Evolutionary conservation across 1,140 invertebrate genomes (phyloP).

Genomic region (Pseudachorutes palmiensis): DNA sequence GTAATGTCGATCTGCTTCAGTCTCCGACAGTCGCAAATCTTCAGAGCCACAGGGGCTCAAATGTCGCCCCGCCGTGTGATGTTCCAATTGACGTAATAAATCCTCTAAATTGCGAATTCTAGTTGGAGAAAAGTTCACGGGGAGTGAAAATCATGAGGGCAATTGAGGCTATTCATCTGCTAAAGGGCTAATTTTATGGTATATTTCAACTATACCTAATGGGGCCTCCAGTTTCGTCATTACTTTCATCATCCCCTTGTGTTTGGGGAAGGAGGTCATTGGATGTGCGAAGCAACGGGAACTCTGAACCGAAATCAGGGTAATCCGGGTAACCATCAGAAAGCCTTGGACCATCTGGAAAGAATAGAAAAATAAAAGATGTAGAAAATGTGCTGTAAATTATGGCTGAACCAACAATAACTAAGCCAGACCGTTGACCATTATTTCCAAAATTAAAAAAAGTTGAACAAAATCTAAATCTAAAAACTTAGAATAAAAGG

Average conservation of each 20-base stretch:
- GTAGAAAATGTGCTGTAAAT: neutral
- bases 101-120: slow-evolving; percentile 83
- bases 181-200: neutral
- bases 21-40: slow-evolving; percentile 83
- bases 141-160: neutral
- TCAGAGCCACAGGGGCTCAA: slow-evolving; percentile 78
- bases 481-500: no score
- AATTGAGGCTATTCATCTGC: neutral
- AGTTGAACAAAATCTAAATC: neutral
- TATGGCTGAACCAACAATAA: neutral
- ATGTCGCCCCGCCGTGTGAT: slow-evolving; percentile 67
- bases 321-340: slow-evolving; percentile 38
- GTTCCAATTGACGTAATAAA: slow-evolving; percentile 78
- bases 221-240: slow-evolving; percentile 36
- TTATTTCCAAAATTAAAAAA: neutral
- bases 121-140: no score
- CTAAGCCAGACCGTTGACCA: neutral
- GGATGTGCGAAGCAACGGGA: slow-evolving; percentile 38
- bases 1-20: slow-evolving; percentile 71
- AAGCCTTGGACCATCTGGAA: slow-evolving; percentile 27
- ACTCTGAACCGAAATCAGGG: slow-evolving; percentile 39
- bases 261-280: slow-evolving; percentile 35
- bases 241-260: slow-evolving; percentile 34
- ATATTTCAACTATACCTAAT: slow-evolving; percentile 25
- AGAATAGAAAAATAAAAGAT: neutral